These are phyloP conservation scores for Calameuta filiformis DNA, from an alignment of 2,888 invertebrate species.

Conservation along the genomic window DNA sequence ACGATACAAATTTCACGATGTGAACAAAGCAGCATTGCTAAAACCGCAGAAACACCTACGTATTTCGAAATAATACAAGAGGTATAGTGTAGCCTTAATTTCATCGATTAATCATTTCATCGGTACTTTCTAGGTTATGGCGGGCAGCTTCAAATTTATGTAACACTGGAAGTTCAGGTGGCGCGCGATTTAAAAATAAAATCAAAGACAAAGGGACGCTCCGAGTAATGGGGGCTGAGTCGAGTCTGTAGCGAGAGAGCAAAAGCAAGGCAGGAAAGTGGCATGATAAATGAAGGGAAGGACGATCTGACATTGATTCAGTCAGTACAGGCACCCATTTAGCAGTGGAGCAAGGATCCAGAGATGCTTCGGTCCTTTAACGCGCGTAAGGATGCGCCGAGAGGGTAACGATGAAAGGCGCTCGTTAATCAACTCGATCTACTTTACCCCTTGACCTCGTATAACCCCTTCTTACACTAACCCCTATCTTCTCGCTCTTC, in stretches of 20 bases:
- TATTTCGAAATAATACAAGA: not conserved
- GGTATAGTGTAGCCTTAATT: too few species aligned
- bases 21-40: too few species aligned
- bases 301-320: constrained; percentile 44
- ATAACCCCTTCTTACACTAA: not conserved
- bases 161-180: not conserved
- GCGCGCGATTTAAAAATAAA: not conserved
- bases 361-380: constrained; percentile 34
- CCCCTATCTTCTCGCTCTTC: not conserved
- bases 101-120: too few species aligned
- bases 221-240: not conserved
- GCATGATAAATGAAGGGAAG: constrained; percentile 39
- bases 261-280: constrained; percentile 16
- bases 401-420: constrained; percentile 30
- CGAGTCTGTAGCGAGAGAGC: not conserved
- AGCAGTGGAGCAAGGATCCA: constrained; percentile 25
- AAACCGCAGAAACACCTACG: not conserved
- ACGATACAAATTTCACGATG: too few species aligned
- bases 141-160: not conserved
- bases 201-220: not conserved
- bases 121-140: too few species aligned
- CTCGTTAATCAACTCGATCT: constrained; percentile 38
- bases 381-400: constrained; percentile 33
- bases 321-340: constrained; percentile 35
- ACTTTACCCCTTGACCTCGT: constrained; percentile 17